Evolutionary conservation across 2,888 invertebrate genomes (phyloP).

Genomic region (Patella caerulea): DNA sequence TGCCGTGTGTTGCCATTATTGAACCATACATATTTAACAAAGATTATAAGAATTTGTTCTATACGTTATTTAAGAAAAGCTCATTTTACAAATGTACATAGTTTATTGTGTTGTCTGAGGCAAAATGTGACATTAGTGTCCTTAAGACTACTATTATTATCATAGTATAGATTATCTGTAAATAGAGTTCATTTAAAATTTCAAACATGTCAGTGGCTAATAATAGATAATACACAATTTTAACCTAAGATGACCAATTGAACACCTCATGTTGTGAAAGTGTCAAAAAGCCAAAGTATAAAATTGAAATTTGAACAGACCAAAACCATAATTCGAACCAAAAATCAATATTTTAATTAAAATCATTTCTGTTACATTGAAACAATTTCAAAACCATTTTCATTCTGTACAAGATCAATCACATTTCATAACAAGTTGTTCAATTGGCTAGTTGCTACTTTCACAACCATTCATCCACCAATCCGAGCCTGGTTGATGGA

Average conservation of each 20-base stretch:
- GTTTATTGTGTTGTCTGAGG: slow-evolving; percentile 7
- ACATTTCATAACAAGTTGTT: too few relatives aligned
- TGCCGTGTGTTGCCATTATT: not conserved
- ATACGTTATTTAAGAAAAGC: slow-evolving; percentile 8
- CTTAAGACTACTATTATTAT: slow-evolving; percentile 7
- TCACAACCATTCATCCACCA: too few relatives aligned
- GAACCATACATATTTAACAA: not conserved
- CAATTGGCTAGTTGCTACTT: too few relatives aligned
- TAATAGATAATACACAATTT: not conserved
- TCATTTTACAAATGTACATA: slow-evolving; percentile 5
- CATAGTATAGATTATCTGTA: slow-evolving; percentile 5
- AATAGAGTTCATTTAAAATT: not conserved
- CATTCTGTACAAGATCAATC: too few relatives aligned
- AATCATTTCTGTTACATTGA: too few relatives aligned
- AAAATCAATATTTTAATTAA: too few relatives aligned
- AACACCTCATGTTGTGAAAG: not conserved
- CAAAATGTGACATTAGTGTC: slow-evolving; percentile 5
- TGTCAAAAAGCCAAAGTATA: too few relatives aligned
- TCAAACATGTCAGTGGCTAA: too few relatives aligned
- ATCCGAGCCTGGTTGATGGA: too few relatives aligned
- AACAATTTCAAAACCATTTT: too few relatives aligned
- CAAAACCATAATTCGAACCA: too few relatives aligned
- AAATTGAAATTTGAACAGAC: too few relatives aligned
- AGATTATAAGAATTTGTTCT: not conserved
- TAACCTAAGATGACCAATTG: not conserved